phyloP scores from a whole-genome alignment of 2,113 vertebrate genomes.

The Budorcas taxicolor region DNA sequence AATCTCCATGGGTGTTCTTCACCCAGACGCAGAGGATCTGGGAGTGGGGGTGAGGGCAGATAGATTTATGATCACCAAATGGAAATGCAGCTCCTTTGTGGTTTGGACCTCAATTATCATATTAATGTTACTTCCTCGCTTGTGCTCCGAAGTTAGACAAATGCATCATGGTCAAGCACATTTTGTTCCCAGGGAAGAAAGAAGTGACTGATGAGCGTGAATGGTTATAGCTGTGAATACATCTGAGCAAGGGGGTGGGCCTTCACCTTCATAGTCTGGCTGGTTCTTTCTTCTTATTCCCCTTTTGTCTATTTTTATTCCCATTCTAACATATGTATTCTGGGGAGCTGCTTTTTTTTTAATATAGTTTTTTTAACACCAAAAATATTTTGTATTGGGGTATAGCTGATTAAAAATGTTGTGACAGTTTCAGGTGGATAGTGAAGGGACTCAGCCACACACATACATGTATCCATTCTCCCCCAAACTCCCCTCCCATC shows the following conservation, averaged over 20 bases:
- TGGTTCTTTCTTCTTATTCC: not conserved
- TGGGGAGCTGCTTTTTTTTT: not conserved
- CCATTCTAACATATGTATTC: not conserved
- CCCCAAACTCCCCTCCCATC: not conserved
- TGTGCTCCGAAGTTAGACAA: not conserved
- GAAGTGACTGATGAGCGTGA: not conserved
- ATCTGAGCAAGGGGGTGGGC: not conserved
- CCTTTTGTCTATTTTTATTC: not conserved
- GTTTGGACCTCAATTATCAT: not conserved
- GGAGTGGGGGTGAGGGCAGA: fast-evolving
- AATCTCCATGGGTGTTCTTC: not conserved
- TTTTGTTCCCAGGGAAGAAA: not conserved
- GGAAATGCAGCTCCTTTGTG: not conserved
- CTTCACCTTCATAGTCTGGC: not conserved
- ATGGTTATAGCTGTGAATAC: fast-evolving
- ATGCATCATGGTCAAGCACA: no score
- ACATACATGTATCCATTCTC: not conserved
- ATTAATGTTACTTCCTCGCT: not conserved
- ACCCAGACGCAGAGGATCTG: not conserved
- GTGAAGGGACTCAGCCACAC: not conserved
- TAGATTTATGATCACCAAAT: not conserved
- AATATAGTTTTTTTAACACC: not conserved
- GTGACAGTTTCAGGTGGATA: not conserved
- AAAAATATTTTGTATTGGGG: not conserved
- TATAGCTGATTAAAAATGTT: not conserved